Evolutionary conservation across 2,888 invertebrate species (phyloP).

Genomic region (Nomada ferruginata): DNA sequence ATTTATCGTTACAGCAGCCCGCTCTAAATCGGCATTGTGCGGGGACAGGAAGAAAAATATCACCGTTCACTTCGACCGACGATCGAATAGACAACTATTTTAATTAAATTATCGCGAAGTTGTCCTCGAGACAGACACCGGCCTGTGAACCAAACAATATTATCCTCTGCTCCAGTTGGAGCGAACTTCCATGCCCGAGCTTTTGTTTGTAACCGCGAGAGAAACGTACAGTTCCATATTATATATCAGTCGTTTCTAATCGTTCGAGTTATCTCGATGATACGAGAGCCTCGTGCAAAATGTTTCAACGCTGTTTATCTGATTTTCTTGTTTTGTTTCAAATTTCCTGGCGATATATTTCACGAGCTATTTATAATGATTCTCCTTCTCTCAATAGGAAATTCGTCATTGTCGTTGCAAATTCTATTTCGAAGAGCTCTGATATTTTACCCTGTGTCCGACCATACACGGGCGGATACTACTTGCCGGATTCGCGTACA

Average conservation of each 20-base stretch:
- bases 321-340: no score
- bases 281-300: no score
- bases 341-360: no score
- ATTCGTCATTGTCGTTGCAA: no score
- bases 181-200: background rate
- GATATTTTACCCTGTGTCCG: background rate
- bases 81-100: slow-evolving; percentile 21
- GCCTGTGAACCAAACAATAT: slow-evolving; percentile 8
- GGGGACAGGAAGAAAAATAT: slow-evolving; percentile 11
- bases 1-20: background rate
- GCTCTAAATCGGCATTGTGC: background rate
- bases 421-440: no score
- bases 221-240: slow-evolving; percentile 1
- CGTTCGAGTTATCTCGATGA: no score
- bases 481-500: background rate
- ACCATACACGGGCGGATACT: background rate
- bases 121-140: background rate
- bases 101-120: slow-evolving; percentile 23
- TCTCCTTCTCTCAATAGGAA: no score
- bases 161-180: background rate
- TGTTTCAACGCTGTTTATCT: no score
- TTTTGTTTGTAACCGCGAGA: background rate
- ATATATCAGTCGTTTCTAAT: background rate
- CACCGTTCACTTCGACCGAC: background rate
- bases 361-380: no score